Evolutionary conservation across 2,113 vertebrate genomes (phyloP), one percentile per base, ranked within the genome.

Genomic region (Strix aluco): DNA sequence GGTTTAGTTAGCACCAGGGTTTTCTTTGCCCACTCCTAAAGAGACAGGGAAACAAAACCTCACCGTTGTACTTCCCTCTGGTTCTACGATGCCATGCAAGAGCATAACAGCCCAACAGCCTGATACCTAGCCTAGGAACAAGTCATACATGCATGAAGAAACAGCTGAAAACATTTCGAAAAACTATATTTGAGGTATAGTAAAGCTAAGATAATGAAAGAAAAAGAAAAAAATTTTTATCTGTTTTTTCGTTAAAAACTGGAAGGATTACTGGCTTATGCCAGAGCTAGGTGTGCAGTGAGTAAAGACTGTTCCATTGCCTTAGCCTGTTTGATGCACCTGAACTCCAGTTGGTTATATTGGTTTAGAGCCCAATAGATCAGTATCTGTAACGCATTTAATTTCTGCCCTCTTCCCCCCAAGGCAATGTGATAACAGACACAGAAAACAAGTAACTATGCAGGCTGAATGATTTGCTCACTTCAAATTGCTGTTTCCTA

Each of bases 101-200:
- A 67, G 22, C 18, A 2, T 4, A 67, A 16, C 8, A 90, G n/a
- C 6, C 8, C 4, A 57, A 61, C 25, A 73, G 40, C 20, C 62
- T 62, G 42, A 54, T 49, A 23, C 13, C 36, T 34, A 67, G 47
- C 51, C 49, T 47, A 34, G 29, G 25, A 70, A 49, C 40, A 58
- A 80, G 10, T 27, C 62, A 46, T 4, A 46, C 1, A 2, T 9
- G 10, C 23, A 59, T 2, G 9, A 63, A 88, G 36, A 54, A 80
- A 78, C 27, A 38, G n/a, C 15, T 69, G 4, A 86, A 90, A 82
- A 62, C 10, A 22, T 40, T 59, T 73, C 6, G 23, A 19, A 42
- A 51, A 49, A 8, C 10, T 79, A 5, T 7, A 47, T 18, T 18
- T 58, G 42, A 71, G 72, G 22, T 0, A 0, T 2, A 52, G 27